phyloP scores from a whole-genome alignment of 1,140 invertebrate genomes.

The Caenorhabditis inopinata region DNA sequence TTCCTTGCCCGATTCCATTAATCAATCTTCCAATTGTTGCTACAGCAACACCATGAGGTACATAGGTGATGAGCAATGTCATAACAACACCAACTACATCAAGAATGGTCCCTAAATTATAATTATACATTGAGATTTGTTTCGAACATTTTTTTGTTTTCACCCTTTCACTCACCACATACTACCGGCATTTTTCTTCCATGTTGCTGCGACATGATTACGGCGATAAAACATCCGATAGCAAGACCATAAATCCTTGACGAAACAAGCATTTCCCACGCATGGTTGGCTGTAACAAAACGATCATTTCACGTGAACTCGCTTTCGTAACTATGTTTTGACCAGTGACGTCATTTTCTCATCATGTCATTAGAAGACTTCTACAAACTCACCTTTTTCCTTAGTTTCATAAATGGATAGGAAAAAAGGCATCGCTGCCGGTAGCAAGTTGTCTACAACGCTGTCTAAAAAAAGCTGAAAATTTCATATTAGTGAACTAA shows the following conservation, averaged over 20 bases:
- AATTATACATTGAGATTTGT: no score
- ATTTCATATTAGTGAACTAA: no score
- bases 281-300: conserved; percentile 1
- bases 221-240: conserved; percentile 41
- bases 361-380: neutral
- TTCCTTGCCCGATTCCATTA: conserved; percentile 42
- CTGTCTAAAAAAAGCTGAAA: conserved; percentile 41
- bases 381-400: conserved; percentile 18
- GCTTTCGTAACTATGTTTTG: neutral
- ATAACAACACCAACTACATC: conserved; percentile 33
- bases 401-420: conserved; percentile 20
- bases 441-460: conserved; percentile 41
- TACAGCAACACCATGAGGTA: conserved; percentile 22
- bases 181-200: conserved; percentile 38
- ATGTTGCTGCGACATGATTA: conserved; percentile 4
- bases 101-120: conserved; percentile 16
- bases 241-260: conserved; percentile 35
- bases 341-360: neutral
- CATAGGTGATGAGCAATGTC: neutral
- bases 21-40: conserved; percentile 37
- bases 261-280: conserved; percentile 43
- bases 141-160: no score
- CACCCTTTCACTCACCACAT: neutral
- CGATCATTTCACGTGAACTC: neutral
- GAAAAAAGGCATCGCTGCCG: conserved; percentile 33